Percentiles rank a stretch among this genome's conserved stretches.
Conservation (phyloP, 1,140 invertebrate species). For the Lasioglossum albipes region DNA sequence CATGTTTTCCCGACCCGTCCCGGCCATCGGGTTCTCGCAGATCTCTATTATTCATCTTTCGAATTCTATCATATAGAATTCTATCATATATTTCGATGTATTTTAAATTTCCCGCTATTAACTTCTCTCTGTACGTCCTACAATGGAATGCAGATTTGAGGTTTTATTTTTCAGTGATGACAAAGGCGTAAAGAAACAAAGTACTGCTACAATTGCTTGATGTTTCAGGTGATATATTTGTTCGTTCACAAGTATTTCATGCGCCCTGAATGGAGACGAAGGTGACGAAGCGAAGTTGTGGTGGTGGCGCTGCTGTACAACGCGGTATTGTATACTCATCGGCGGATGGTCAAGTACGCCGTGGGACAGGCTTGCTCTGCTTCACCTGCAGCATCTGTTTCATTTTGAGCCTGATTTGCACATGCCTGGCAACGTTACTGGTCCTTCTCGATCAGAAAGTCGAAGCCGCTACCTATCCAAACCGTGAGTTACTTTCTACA, state of each 20-base stretch:
- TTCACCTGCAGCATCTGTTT: conserved; percentile 69
- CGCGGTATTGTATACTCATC: conserved; percentile 10
- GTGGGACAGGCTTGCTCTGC: conserved; percentile 56
- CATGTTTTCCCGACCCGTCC: no score
- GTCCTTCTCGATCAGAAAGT: conserved; percentile 66
- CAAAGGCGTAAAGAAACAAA: background rate
- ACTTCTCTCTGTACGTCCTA: fast-evolving
- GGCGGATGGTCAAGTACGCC: background rate
- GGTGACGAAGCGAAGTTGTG: conserved; percentile 33
- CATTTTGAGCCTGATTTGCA: conserved; percentile 67
- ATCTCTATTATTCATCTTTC: no score
- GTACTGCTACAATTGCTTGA: background rate
- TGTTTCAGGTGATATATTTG: conserved; percentile 3
- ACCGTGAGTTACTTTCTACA: conserved; percentile 54
- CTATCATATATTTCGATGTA: no score
- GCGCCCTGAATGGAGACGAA: conserved; percentile 42
- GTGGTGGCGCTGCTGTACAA: conserved; percentile 50
- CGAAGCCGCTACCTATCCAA: conserved; percentile 50
- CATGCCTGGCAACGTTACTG: conserved; percentile 66
- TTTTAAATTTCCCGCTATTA: conserved; percentile 14
- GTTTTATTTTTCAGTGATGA: background rate
- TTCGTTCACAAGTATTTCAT: background rate
- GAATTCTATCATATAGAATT: no score
- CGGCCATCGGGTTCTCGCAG: no score
- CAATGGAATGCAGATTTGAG: background rate